Conservation (phyloP, 2,888 invertebrate species). For the Oithona nana region DNA sequence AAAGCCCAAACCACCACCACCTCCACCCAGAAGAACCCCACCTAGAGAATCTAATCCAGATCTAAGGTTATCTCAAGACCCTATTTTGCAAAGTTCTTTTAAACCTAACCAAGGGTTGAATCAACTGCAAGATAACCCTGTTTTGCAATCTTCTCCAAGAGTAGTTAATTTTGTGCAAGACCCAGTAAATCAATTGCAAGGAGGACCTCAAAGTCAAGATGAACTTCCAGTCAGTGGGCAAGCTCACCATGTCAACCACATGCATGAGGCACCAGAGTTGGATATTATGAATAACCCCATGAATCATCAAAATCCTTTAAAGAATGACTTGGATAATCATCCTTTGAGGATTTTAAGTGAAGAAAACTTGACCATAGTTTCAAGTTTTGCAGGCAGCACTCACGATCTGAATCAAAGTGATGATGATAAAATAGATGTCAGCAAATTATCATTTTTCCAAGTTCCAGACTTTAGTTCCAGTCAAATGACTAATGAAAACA, state of each 20-base stretch:
- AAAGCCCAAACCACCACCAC: not conserved
- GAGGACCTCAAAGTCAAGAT: no score
- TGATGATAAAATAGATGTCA: conserved; percentile 39
- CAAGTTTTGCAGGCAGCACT: conserved; percentile 52
- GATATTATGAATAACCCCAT: conserved; percentile 3
- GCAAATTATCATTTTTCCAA: conserved; percentile 9
- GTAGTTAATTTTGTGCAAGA: no score
- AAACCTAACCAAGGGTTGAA: no score
- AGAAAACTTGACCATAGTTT: conserved; percentile 73
- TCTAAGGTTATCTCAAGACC: not conserved
- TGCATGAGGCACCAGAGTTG: conserved; percentile 18
- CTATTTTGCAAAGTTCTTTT: not conserved
- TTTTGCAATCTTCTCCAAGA: not conserved
- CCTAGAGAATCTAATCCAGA: not conserved
- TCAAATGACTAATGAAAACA: not conserved
- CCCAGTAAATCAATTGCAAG: no score
- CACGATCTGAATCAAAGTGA: conserved; percentile 24
- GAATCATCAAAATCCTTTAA: conserved; percentile 8
- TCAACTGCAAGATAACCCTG: not conserved
- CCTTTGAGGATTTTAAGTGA: conserved; percentile 71
- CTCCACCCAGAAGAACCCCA: not conserved
- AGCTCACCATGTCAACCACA: conserved; percentile 25
- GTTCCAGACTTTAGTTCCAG: conserved; percentile 3
- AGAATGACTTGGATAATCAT: conserved; percentile 33
- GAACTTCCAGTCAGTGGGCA: no score